Evolutionary conservation across 2,888 invertebrate species (phyloP), one percentile per base, ranked within the genome.

Genomic region (Poecilus cupreus): DNA sequence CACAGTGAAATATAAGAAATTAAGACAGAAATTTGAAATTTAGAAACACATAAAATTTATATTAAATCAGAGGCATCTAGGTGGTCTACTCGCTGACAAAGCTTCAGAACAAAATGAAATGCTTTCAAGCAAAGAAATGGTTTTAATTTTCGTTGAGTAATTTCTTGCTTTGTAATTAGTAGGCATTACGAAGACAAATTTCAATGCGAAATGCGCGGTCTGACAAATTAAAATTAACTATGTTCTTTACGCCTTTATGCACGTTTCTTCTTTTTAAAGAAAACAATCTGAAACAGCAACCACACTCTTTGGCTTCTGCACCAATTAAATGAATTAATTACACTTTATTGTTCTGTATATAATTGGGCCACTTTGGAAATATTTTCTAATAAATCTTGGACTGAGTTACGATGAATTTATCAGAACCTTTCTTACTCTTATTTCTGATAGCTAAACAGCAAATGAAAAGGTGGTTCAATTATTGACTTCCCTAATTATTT

Each of bases 131-230:
- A 22, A 72, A 72, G 43, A 72, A 72, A 43, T 72, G 43, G 72
- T 72, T 72, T 18, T 39, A 72, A 72, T 72, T 72, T 72, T 43
- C 37, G 11, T 11, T 39, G 72, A 43, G 18, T 72, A 72, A 72
- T 43, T 39, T 72, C 72, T 72, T 72, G 72, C 72, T 72, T 72
- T 18, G 72, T 72, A 72, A 72, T 72, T 72, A 72, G 72, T 72
- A 72, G 43, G 10, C 72, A 72, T 72, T 72, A 72, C 13, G 72
- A 20, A 72, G 72, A 72, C 72, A 72, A 72, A 72, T 72, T 72
- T 72, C 72, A 43, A 39, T 39, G 20, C 11, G n/a, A 32, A n/a
- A 18, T 22, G 37, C 39, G 43, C 43, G 18, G 39, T 11, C 39
- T 16, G 3, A 39, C 18, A 43, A 72, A 72, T 72, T 37, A 72